phyloP scores from a whole-genome alignment of 2,797 vertebrate species.

The Chloroceryle inda region DNA sequence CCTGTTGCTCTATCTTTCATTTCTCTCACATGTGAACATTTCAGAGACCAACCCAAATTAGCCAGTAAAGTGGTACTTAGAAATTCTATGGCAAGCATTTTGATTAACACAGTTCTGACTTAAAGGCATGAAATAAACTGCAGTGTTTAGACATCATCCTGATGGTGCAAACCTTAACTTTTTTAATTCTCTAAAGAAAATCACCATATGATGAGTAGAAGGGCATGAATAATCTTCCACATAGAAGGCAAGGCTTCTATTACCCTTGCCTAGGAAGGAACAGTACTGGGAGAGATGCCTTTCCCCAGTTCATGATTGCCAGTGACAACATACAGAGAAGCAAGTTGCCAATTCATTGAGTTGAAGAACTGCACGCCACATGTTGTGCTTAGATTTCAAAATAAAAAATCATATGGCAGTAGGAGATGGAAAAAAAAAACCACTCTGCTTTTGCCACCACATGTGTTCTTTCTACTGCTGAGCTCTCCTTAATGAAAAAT shows the following conservation, averaged over 20 bases:
- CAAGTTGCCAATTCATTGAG: neutral
- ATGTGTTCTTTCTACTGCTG: neutral
- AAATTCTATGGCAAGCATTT: neutral
- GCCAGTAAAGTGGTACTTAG: neutral
- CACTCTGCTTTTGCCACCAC: neutral
- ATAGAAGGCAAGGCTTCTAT: neutral
- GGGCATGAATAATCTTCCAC: neutral
- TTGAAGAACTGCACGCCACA: neutral
- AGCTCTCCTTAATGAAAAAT: conserved; percentile 29
- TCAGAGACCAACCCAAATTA: neutral
- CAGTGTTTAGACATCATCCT: neutral
- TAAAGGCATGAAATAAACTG: neutral
- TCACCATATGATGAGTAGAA: neutral
- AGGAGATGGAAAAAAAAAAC: neutral
- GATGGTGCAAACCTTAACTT: neutral
- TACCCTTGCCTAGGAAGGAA: neutral
- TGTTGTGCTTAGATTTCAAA: conserved; percentile 22
- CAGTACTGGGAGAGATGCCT: neutral
- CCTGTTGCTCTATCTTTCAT: neutral
- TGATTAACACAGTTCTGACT: neutral
- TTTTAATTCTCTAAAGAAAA: neutral
- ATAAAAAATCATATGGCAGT: neutral
- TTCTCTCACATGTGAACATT: neutral
- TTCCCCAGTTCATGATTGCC: neutral
- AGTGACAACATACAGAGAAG: conserved; percentile 17